Conservation (phyloP, 2,888 invertebrate genomes). For the Malachius bipustulatus region DNA sequence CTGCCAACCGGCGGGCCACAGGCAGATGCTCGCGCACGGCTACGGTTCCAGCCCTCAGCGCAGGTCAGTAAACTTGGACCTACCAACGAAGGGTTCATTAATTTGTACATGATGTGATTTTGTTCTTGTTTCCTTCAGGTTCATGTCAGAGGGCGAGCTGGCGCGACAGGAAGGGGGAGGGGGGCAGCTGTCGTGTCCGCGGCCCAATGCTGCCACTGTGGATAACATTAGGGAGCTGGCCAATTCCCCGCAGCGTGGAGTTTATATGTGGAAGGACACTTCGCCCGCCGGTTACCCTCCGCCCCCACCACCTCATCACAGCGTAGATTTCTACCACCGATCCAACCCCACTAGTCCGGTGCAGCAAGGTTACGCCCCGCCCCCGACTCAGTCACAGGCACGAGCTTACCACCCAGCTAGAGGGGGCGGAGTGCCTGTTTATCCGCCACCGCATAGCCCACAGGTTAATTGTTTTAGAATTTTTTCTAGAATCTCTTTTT, state of each 20-base stretch:
- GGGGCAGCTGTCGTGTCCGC: slow-evolving; percentile 50
- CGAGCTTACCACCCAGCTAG: slow-evolving; percentile 49
- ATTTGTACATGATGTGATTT: no score
- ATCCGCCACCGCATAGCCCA: slow-evolving; percentile 44
- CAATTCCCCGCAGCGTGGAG: slow-evolving; percentile 72
- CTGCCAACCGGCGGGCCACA: slow-evolving; percentile 24
- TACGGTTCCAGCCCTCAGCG: slow-evolving; percentile 59
- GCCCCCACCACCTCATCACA: slow-evolving; percentile 29
- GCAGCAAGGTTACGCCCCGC: slow-evolving; percentile 24
- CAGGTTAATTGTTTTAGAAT: no score
- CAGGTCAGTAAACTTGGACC: no score
- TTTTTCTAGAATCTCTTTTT: no score
- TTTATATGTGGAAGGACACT: slow-evolving; percentile 70
- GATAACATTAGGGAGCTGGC: slow-evolving; percentile 83
- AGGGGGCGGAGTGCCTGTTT: slow-evolving; percentile 57
- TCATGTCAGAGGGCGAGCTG: slow-evolving; percentile 73
- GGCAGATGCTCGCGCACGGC: slow-evolving; percentile 22
- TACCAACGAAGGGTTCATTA: no score
- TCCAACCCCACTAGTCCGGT: slow-evolving; percentile 69
- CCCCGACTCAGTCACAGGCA: slow-evolving; percentile 31
- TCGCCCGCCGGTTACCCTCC: slow-evolving; percentile 51
- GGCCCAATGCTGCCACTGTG: slow-evolving; percentile 64
- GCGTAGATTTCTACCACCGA: slow-evolving; percentile 45
- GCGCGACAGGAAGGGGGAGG: slow-evolving; percentile 54
- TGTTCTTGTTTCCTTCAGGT: no score